Evolutionary conservation across 1,140 invertebrate species (phyloP), one percentile per base, ranked within the genome.

Genomic region (Pomacea maculata): DNA sequence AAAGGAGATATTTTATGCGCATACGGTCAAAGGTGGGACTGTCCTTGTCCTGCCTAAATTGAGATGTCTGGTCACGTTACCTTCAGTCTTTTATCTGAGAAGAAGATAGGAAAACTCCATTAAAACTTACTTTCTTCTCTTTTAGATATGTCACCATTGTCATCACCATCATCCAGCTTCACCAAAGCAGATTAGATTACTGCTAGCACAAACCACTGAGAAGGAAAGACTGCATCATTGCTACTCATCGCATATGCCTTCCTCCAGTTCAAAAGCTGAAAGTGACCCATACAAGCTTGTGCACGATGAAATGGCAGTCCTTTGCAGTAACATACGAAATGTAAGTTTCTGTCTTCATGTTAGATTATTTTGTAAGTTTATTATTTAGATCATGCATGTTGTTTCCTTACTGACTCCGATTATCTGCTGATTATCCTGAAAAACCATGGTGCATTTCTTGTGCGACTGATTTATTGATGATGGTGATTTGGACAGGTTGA

Each of bases 241-340:
- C 12, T n/a, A 8, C 17, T 76, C 25, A 15, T 76, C 34, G 1
- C 75, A 52, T 52, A 19, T 78, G 21, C n/a, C 65, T 10, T 78
- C 75, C 10, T 78, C 75, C 25, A 76, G n/a, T 57, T 15, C 45
- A 17, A 54, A 61, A n/a, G 17, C 68, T 19, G 61, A 19, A 1
- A 93, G 96, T 78, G 95, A 97, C 92, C 96, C 96, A 83, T 97
- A 97, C 89, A 94, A 94, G 87, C 92, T 97, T 71, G 92, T 96
- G 71, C 95, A 96, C 85, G 94, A 96, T 86, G 96, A 97, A 86
- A 93, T 98, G 70, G 95, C 95, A 88, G 68, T 63, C 8, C 55
- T 87, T 11, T 75, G 82, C 75, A 19, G 75, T 14, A 73, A 83
- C 64, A 88, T 88, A 54, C 80, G 75, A 84, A 72, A 81, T 77